Base-by-base conservation (phyloP, 2,113 vertebrate genomes). In the Urocolius indicus region DNA sequence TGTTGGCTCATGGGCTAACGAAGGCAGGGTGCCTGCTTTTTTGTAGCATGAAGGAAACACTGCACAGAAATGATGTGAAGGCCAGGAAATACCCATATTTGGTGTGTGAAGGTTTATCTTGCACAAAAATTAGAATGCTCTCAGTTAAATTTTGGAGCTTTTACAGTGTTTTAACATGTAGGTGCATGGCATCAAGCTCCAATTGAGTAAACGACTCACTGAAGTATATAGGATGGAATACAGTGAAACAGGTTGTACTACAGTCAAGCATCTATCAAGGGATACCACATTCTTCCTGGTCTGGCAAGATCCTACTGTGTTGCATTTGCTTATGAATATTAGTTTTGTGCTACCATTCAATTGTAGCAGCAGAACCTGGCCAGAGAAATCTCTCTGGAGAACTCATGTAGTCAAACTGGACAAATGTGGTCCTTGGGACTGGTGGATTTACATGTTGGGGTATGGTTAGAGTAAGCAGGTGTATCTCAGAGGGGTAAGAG, bases 351-450 rank as follows among this genome's bases (percentile, higher is more conserved):
- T 85, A 38, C 66, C 7, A 7, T 58, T 41, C 20, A 62, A 49
- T 48, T 69, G 54, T 30, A 83, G 75, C 58, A 91, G 34, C 27
- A 83, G 62, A 74, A 71, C 20, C 17, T 49, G 61, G 26, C 34
- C 57, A 91, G 75, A 61, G 15, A 48, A 69, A 43, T 11, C 11
- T 45, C 54, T 89, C 55, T 74, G 46, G 30, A 61, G 46, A 36
- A 43, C 16, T 13, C 1, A 1, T 0, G 1, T 20, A 13, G 30
- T 38, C 10, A 5, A n/a, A n/a, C n/a, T 49, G 32, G 54, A 51
- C 46, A 45, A 49, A 21, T 3, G 15, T 72, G 54, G 32, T 67
- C 30, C 49, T 76, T 65, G 38, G 24, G 27, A 63, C 16, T 12
- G 27, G 13, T 65, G 48, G 21, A n/a, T 72, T 85, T 55, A 43